Evolutionary conservation across 2,797 vertebrate species (phyloP).

Genomic region (Neoniphon sammara): DNA sequence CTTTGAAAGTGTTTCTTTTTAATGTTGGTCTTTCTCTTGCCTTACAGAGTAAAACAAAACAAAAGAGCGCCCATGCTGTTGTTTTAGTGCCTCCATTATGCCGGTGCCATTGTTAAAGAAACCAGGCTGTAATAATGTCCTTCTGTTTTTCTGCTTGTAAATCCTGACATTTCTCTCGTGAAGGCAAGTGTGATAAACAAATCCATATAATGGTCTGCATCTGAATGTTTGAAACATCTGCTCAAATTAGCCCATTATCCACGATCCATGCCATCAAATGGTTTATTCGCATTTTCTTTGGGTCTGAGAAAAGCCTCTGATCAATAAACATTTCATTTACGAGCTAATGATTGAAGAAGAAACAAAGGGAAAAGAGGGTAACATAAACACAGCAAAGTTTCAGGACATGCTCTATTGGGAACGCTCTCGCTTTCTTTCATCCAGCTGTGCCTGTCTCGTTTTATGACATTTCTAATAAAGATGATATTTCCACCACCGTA

Average conservation of each 20-base stretch:
- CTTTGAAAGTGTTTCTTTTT: slow-evolving; percentile 52
- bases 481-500: slow-evolving; percentile 45
- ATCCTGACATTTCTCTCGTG: not conserved
- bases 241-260: slow-evolving; percentile 22
- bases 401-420: slow-evolving; percentile 36
- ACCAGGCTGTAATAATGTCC: slow-evolving; percentile 5
- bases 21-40: slow-evolving; percentile 61
- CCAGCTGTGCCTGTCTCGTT: slow-evolving; percentile 21
- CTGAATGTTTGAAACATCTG: slow-evolving; percentile 32
- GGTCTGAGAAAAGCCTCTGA: not conserved
- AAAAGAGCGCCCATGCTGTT: slow-evolving; percentile 27
- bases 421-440: slow-evolving; percentile 28
- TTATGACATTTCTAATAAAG: slow-evolving; percentile 47
- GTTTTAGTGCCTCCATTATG: slow-evolving; percentile 26
- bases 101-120: slow-evolving; percentile 30
- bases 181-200: slow-evolving; percentile 30
- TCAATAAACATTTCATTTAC: slow-evolving; percentile 7
- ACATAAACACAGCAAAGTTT: slow-evolving; percentile 8
- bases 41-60: slow-evolving; percentile 53
- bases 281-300: not conserved
- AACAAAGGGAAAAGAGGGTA: not conserved
- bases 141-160: not conserved
- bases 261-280: not conserved
- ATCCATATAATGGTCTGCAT: slow-evolving; percentile 20
- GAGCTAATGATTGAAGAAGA: slow-evolving; percentile 24